These are phyloP conservation scores for Colistium nudipinnis DNA, from an alignment of 2,113 vertebrate species.

Conservation along the genomic window DNA sequence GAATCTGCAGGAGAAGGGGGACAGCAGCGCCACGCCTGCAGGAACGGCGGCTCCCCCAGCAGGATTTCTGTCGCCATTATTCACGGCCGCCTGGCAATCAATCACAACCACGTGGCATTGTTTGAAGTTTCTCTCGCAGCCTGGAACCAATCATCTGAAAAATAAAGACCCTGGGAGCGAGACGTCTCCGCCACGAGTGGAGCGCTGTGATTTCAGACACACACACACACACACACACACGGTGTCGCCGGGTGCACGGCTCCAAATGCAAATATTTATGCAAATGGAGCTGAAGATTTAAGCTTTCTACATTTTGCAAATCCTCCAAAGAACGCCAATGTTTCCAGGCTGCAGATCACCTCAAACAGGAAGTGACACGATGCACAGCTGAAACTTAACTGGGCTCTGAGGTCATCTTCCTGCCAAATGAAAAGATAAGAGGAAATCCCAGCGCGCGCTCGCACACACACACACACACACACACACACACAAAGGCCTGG, in stretches of 20 bases:
- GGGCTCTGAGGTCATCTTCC: constrained; percentile 48
- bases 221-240: no score
- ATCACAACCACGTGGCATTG: constrained; percentile 43
- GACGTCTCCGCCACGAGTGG: no score
- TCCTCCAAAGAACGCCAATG: background rate
- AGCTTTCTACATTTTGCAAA: constrained; percentile 28
- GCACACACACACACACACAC: constrained; percentile 4
- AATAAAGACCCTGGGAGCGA: constrained; percentile 30
- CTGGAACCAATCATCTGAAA: constrained; percentile 53
- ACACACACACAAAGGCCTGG: constrained; percentile 43
- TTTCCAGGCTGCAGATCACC: constrained; percentile 11
- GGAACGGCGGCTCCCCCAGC: constrained; percentile 28
- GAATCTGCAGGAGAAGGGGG: no score
- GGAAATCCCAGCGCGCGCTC: constrained; percentile 44
- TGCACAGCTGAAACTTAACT: constrained; percentile 12
- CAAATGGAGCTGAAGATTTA: constrained; percentile 23
- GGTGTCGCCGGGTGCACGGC: background rate
- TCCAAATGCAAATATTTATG: constrained; percentile 5
- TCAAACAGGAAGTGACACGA: constrained; percentile 14
- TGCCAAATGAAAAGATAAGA: constrained; percentile 58
- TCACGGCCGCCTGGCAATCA: constrained; percentile 39
- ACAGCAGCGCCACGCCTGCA: background rate
- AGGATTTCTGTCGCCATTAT: constrained; percentile 49
- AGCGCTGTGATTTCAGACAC: no score
- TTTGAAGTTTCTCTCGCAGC: constrained; percentile 22